phyloP scores from a whole-genome alignment of 2,113 vertebrate species.

The Lepus europaeus region DNA sequence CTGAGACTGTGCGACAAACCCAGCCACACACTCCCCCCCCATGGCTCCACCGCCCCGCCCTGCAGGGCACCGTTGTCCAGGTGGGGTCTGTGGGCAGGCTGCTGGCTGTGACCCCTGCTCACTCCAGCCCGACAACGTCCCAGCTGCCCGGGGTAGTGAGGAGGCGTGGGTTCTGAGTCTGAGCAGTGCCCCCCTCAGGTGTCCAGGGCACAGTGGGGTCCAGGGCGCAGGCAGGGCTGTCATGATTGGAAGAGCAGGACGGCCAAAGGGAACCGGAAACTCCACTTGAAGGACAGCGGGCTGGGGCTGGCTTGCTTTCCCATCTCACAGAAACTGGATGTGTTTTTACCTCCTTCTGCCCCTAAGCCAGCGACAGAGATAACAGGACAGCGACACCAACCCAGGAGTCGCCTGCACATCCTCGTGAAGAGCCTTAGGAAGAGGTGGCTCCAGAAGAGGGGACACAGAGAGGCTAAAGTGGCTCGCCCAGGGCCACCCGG shows the following conservation, averaged over 20 bases:
- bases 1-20: neutral
- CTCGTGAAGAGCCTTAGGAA: neutral
- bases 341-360: neutral
- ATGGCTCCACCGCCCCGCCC: neutral
- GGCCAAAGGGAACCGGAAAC: neutral
- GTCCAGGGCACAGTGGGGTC: neutral
- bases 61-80: neutral
- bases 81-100: neutral
- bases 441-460: neutral
- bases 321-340: neutral
- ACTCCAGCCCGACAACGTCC: neutral
- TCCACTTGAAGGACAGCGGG: neutral
- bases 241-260: neutral
- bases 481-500: neutral
- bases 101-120: neutral
- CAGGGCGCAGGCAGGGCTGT: too few species aligned
- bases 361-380: neutral
- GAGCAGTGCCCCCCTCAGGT: neutral
- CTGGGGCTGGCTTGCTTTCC: neutral
- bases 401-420: neutral
- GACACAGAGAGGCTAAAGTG: neutral
- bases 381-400: neutral
- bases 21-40: neutral
- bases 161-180: neutral
- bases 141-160: accelerated